phyloP scores from a whole-genome alignment of 2,797 vertebrate genomes.

The Glossophaga mutica region DNA sequence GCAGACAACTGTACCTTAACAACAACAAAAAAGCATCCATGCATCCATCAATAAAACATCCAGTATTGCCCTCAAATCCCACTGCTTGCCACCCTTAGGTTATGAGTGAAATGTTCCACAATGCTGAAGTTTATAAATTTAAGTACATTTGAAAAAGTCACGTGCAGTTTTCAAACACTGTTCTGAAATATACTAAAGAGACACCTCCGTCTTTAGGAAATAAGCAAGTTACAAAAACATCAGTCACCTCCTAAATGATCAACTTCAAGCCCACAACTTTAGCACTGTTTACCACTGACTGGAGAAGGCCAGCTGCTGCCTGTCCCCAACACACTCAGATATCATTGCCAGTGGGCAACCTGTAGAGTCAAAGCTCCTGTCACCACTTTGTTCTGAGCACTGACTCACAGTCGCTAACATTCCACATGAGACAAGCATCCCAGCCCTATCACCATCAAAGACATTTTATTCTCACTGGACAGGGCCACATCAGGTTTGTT shows the following conservation, averaged over 20 bases:
- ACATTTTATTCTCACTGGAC: neutral
- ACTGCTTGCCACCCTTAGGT: neutral
- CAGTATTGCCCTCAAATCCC: neutral
- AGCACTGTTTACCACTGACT: rapidly evolving
- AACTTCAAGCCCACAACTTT: neutral
- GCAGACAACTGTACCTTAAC: no score
- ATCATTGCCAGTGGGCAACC: neutral
- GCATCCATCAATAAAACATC: neutral
- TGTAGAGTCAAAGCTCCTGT: neutral
- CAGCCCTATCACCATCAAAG: neutral
- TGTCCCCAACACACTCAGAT: neutral
- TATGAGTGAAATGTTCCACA: neutral
- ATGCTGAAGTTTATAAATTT: neutral
- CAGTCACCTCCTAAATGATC: neutral
- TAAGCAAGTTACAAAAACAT: rapidly evolving
- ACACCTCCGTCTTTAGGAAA: neutral
- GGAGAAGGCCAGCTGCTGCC: neutral
- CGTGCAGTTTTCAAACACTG: neutral
- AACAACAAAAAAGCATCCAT: neutral
- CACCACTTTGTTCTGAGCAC: neutral
- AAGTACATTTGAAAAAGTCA: neutral
- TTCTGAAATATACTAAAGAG: neutral
- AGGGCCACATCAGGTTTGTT: neutral
- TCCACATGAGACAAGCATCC: rapidly evolving
- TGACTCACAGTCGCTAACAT: neutral